Conservation (phyloP, 2,797 vertebrate species). For the Pseudotriccus pelzelni region DNA sequence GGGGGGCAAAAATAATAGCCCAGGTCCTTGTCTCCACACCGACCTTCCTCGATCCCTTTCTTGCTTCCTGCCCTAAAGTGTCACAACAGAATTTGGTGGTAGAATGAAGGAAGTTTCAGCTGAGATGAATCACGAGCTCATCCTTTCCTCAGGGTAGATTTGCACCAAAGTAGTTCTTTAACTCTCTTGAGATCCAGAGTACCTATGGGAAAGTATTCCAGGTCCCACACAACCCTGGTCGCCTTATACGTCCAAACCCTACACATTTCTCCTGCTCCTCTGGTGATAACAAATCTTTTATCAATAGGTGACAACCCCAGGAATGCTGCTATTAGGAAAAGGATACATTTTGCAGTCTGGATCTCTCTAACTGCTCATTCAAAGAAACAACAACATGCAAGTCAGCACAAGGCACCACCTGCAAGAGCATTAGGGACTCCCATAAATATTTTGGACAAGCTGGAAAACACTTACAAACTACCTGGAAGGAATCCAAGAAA, state of each 20-base stretch:
- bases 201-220: neutral
- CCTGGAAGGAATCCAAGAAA: neutral
- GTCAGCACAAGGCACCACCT: neutral
- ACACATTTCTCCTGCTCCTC: neutral
- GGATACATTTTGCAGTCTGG: neutral
- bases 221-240: neutral
- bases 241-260: neutral
- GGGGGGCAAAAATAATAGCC: neutral
- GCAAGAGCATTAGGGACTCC: neutral
- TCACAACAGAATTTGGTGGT: neutral
- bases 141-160: neutral
- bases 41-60: neutral
- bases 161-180: neutral
- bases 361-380: neutral
- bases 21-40: neutral
- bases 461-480: neutral
- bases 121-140: neutral
- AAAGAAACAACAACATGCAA: neutral
- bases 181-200: neutral
- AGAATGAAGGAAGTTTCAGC: neutral
- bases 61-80: neutral
- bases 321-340: neutral
- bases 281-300: neutral
- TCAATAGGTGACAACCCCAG: neutral
- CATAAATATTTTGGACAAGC: neutral